Evolutionary conservation across 2,888 invertebrate species (phyloP).

Genomic region (Andricus quercusramuli): DNA sequence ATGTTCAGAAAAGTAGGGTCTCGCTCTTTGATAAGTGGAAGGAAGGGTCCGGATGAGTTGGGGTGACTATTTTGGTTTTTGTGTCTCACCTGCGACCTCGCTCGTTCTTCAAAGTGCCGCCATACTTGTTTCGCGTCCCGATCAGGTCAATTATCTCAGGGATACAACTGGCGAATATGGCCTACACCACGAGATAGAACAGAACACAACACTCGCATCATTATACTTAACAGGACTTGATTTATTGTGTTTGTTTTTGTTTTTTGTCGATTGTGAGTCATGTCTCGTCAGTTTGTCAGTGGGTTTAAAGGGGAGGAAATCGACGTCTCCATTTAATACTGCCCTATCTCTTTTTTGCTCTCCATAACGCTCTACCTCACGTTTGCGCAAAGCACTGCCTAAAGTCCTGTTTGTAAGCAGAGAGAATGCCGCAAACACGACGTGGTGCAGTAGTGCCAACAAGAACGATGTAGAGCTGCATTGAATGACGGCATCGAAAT

Average conservation of each 20-base stretch:
- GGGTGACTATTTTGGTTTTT: conserved; percentile 75
- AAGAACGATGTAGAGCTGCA: too few relatives aligned
- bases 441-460: too few relatives aligned
- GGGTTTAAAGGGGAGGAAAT: conserved; percentile 19
- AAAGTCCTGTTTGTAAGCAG: too few relatives aligned
- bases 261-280: conserved; percentile 37
- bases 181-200: conserved; percentile 84
- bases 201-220: conserved; percentile 78
- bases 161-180: conserved; percentile 99
- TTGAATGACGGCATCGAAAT: background rate
- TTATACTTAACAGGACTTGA: conserved; percentile 73
- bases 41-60: conserved; percentile 48
- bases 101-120: conserved; percentile 99
- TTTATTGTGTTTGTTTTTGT: conserved; percentile 1
- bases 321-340: too few relatives aligned
- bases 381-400: too few relatives aligned
- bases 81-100: conserved; percentile 99
- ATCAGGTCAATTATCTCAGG: conserved; percentile 99
- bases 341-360: too few relatives aligned
- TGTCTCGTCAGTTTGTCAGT: conserved; percentile 37
- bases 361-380: too few relatives aligned
- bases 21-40: conserved; percentile 54
- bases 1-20: conserved; percentile 54
- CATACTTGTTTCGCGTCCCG: conserved; percentile 99
- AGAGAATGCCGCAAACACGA: too few relatives aligned